Conservation (phyloP, 2,113 vertebrate genomes). For the Colossoma macropomum region DNA sequence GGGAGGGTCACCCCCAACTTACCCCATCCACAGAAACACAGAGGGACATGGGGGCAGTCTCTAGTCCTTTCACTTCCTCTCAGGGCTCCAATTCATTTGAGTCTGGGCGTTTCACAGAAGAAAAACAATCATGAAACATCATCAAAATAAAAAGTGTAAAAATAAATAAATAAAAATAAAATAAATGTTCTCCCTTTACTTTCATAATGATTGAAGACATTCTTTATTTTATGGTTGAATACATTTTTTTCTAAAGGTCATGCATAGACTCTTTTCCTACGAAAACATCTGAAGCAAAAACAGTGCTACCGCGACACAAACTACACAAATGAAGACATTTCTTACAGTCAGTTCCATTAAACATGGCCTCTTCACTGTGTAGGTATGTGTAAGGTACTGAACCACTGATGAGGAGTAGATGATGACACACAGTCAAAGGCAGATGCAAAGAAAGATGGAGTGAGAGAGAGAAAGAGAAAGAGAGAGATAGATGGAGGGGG, state of each 20-base stretch:
- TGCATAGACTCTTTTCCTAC: constrained; percentile 42
- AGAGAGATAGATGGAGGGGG: constrained; percentile 22
- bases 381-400: constrained; percentile 29
- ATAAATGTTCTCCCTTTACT: constrained; percentile 42
- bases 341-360: constrained; percentile 30
- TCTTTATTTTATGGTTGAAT: constrained; percentile 42
- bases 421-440: constrained; percentile 49
- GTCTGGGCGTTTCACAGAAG: constrained; percentile 59
- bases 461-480: constrained; percentile 30
- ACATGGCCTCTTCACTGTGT: constrained; percentile 45
- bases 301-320: constrained; percentile 21
- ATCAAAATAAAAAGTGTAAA: constrained; percentile 32
- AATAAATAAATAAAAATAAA: constrained; percentile 38
- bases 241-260: constrained; percentile 36
- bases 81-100: constrained; percentile 55
- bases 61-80: constrained; percentile 60
- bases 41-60: constrained; percentile 54
- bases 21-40: constrained; percentile 58
- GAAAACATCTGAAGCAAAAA: constrained; percentile 40
- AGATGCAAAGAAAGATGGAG: constrained; percentile 44
- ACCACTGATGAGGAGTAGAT: constrained; percentile 24
- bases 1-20: constrained; percentile 56
- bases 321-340: constrained; percentile 51
- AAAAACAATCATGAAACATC: constrained; percentile 58
- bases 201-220: constrained; percentile 31